Evolutionary conservation across 2,888 invertebrate genomes (phyloP).

Genomic region (Parnassius mnemosyne): DNA sequence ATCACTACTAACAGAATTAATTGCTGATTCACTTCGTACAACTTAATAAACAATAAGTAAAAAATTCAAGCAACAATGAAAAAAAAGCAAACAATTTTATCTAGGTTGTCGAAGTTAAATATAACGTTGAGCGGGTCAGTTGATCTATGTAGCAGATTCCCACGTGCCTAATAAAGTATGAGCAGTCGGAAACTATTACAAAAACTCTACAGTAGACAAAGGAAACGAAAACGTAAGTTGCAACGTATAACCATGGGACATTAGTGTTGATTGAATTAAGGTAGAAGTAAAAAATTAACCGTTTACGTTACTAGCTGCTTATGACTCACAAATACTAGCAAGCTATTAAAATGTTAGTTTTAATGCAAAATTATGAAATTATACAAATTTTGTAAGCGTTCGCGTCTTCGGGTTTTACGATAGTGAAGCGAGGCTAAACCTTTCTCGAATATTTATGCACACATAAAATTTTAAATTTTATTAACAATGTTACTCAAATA

Average conservation of each 20-base stretch:
- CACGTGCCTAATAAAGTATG: conserved; percentile 74
- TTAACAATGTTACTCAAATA: background rate
- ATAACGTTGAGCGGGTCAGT: conserved; percentile 53
- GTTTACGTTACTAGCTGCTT: conserved; percentile 14
- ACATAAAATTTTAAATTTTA: background rate
- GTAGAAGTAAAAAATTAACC: conserved; percentile 25
- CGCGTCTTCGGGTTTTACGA: background rate
- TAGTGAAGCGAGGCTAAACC: conserved; percentile 1
- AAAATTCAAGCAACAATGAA: conserved; percentile 22
- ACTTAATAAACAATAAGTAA: conserved; percentile 18
- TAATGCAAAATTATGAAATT: conserved; percentile 27
- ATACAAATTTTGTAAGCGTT: conserved; percentile 26
- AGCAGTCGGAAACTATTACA: conserved; percentile 73
- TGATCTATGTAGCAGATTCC: conserved; percentile 52
- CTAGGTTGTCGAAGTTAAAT: conserved; percentile 47
- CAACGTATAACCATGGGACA: conserved; percentile 57
- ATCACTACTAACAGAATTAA: too few relatives aligned
- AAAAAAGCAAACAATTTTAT: background rate
- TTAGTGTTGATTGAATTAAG: conserved; percentile 36
- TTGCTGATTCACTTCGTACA: background rate
- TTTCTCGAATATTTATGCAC: background rate
- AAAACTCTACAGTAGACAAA: conserved; percentile 72
- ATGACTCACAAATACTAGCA: conserved; percentile 20
- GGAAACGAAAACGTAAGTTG: conserved; percentile 66
- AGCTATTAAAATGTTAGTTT: conserved; percentile 27